Evolutionary conservation across 2,113 vertebrate species (phyloP), one percentile per base, ranked within the genome.

Genomic region (Forbesichthys papilliferus): DNA sequence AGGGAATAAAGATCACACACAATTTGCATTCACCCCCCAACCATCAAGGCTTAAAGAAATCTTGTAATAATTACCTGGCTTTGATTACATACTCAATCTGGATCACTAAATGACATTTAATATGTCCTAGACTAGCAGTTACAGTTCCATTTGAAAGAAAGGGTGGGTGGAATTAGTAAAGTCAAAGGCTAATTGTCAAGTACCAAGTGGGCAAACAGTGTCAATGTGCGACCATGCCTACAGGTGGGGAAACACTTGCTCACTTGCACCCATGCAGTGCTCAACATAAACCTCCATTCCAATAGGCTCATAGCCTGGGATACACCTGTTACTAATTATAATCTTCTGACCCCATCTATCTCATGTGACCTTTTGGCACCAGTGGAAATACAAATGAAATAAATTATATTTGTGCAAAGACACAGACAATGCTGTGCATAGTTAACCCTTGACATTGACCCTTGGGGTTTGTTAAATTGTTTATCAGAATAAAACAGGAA

Each of bases 11-110:
- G 87, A 88, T 88, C 84, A 82, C 73, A 77, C 77, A 27, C 66
- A 80, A 83, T 89, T 85, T 87, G 89, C 82, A 87, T 90, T 86
- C 70, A 77, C 79, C 68, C 82, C 80, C 77, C 27, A 83, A 80
- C 67, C 77, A 85, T 81, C 75, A 83, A 76, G 65, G 68, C 74
- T 68, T 79, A 77, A 86, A 84, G 2, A 27, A 83, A 79, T 84
- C 76, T 84, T 64, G 61, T 58, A 69, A 89, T 82, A 86, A 64
- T 81, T 78, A 79, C 75, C 71, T 71, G 68, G 27, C 79, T 81
- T 72, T 59, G 61, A 75, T 78, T 59, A 47, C 62, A 77, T 84
- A 76, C 61, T 16, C 77, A 74, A 75, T 82, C 76, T 74, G 64
- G 64, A 56, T 60, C 64, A 63, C 61, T 9, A 4, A 72, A 74